phyloP scores from a whole-genome alignment of 2,888 invertebrate species.

The Strigamia maritima region DNA sequence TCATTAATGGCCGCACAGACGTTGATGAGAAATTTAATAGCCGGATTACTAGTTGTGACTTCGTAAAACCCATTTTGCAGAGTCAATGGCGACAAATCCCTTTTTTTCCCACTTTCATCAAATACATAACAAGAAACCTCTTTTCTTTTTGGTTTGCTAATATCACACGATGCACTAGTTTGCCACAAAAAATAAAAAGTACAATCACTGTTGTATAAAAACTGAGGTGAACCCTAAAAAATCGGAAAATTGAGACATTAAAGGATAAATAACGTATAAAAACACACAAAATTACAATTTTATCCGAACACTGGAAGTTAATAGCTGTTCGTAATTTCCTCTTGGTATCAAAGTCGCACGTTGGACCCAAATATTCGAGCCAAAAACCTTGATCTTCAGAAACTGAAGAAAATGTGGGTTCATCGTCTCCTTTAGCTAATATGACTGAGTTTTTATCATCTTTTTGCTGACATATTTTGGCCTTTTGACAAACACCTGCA shows the following conservation, averaged over 20 bases:
- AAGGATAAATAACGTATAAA: background rate
- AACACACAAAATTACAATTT: background rate
- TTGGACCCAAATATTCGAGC: background rate
- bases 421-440: background rate
- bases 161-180: slow-evolving; percentile 48
- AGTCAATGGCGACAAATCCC: slow-evolving; percentile 50
- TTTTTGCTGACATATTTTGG: background rate
- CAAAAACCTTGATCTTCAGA: background rate
- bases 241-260: background rate
- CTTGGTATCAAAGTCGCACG: background rate
- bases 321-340: background rate
- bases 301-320: slow-evolving; percentile 5
- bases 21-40: slow-evolving; percentile 49
- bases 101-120: slow-evolving; percentile 46
- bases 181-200: slow-evolving; percentile 50
- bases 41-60: slow-evolving; percentile 46
- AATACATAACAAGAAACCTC: slow-evolving; percentile 50
- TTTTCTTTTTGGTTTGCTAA: slow-evolving; percentile 43
- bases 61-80: slow-evolving; percentile 48
- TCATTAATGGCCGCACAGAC: slow-evolving; percentile 48
- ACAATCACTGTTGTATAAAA: slow-evolving; percentile 44
- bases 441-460: background rate
- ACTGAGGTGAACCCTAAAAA: slow-evolving; percentile 38
- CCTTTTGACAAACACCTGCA: background rate
- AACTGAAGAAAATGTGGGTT: background rate